Percentiles rank a stretch among this genome's conserved stretches.
phyloP scores from a whole-genome alignment of 2,113 vertebrate species.

The Natator depressus region DNA sequence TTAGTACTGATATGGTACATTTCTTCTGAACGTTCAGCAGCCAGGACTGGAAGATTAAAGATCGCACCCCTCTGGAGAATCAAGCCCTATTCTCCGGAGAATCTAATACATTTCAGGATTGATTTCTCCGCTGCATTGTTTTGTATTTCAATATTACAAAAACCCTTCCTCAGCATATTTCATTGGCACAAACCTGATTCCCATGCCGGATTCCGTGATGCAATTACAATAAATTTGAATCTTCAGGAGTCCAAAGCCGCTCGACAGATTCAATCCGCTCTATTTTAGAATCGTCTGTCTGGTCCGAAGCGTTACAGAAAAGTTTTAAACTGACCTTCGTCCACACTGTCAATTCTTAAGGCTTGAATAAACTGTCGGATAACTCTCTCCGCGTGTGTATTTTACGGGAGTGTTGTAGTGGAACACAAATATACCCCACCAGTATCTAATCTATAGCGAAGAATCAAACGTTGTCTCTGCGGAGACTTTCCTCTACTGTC shows the following conservation, averaged over 20 bases:
- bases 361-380: not conserved
- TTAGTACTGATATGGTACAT: constrained; percentile 17
- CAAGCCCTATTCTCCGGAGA: constrained; percentile 5
- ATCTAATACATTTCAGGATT: constrained; percentile 41
- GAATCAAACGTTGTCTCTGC: rapidly evolving
- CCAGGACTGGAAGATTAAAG: constrained; percentile 44
- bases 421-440: not conserved
- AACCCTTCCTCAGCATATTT: not conserved
- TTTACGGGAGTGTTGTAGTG: rapidly evolving
- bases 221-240: not conserved
- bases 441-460: not conserved
- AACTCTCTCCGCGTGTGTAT: not conserved
- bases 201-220: not conserved
- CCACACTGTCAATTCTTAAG: not conserved
- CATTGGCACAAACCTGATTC: not conserved
- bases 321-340: not conserved
- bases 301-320: not conserved
- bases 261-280: not conserved
- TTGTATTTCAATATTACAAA: not conserved
- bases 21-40: constrained; percentile 25
- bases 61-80: constrained; percentile 26
- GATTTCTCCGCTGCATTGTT: constrained; percentile 37
- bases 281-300: not conserved
- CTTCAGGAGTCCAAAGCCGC: not conserved
- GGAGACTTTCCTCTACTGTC: rapidly evolving